phyloP scores from a whole-genome alignment of 2,113 vertebrate genomes.

The Ahaetulla prasina region DNA sequence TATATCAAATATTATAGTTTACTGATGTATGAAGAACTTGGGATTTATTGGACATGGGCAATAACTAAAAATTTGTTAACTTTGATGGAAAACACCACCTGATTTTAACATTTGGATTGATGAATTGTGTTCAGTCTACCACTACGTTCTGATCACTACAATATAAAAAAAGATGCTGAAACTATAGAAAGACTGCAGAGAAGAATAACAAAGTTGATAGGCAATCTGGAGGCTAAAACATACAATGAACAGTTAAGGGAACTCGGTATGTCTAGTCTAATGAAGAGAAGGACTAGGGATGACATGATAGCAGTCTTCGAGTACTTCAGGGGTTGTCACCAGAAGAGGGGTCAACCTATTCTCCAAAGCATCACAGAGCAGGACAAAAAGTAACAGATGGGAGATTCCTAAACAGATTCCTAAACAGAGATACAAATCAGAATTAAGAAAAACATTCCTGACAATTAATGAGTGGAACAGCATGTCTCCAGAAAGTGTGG shows the following conservation, averaged over 20 bases:
- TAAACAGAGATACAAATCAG: neutral
- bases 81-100: neutral
- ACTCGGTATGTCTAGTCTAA: neutral
- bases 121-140: neutral
- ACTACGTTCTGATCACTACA: neutral
- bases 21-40: neutral
- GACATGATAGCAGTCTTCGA: neutral
- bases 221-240: neutral
- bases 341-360: neutral
- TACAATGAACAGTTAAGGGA: neutral
- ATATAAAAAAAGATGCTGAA: neutral
- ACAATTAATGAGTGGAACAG: neutral
- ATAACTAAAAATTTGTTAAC: neutral
- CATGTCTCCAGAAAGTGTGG: neutral
- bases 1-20: neutral
- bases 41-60: neutral
- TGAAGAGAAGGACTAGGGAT: neutral
- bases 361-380: neutral
- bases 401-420: neutral
- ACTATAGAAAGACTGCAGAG: neutral
- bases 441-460: neutral
- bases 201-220: neutral
- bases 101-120: neutral
- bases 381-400: neutral
- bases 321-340: neutral